A percentile compares a stretch with the other conserved stretches of the same genome.
phyloP scores from a whole-genome alignment of 2,113 vertebrate genomes.

The Pycnonotus jocosus region DNA sequence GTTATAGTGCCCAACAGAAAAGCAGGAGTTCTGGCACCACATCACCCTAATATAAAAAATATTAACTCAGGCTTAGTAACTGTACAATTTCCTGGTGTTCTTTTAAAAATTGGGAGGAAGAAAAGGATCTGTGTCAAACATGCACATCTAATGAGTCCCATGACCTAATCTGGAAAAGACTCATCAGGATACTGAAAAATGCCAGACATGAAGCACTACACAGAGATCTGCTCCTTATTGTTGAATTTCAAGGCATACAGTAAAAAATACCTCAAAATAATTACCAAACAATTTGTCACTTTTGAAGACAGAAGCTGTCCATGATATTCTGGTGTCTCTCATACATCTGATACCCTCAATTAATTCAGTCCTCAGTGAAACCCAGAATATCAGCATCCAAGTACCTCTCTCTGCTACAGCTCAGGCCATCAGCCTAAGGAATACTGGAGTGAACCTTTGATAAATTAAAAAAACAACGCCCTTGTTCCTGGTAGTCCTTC shows the following conservation, averaged over 20 bases:
- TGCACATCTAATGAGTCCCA: conserved; percentile 24
- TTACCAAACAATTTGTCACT: neutral
- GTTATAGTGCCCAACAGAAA: conserved; percentile 17
- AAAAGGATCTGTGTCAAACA: conserved; percentile 21
- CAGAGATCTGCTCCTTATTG: neutral
- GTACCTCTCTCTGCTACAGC: neutral
- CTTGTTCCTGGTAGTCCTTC: neutral
- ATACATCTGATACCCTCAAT: neutral
- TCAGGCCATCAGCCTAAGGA: neutral
- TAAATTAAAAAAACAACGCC: neutral
- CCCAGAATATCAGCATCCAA: neutral
- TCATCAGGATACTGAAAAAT: conserved; percentile 5
- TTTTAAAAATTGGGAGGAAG: conserved; percentile 27
- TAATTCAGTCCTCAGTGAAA: neutral
- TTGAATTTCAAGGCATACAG: neutral
- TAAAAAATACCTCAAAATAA: neutral
- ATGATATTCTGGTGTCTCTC: neutral
- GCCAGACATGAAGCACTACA: neutral
- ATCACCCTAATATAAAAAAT: conserved; percentile 6
- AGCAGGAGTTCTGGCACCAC: conserved; percentile 19
- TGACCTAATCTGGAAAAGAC: conserved; percentile 14
- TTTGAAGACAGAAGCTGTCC: neutral
- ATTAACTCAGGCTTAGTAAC: conserved; percentile 46
- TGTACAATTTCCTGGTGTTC: conserved; percentile 47
- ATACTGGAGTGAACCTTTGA: neutral